Evolutionary conservation across 2,113 vertebrate species (phyloP).

Genomic region (Pithys albifrons): DNA sequence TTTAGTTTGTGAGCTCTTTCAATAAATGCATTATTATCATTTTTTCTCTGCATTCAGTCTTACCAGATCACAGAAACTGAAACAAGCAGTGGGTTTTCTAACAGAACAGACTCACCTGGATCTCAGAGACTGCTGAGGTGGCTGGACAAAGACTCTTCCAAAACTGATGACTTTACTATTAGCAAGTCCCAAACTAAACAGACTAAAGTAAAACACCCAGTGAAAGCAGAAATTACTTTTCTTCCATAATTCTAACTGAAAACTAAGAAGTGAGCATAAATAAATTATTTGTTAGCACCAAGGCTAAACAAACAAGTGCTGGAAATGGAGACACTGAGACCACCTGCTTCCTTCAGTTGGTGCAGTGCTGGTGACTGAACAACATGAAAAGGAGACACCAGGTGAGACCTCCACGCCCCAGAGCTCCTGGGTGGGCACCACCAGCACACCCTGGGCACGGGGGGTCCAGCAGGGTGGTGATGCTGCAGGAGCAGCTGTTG

Average conservation of each 20-base stretch:
- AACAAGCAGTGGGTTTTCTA: not conserved
- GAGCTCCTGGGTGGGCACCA: not conserved
- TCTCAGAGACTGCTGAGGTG: rapidly evolving
- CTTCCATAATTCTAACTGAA: not conserved
- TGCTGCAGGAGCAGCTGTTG: rapidly evolving
- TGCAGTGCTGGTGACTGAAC: not conserved
- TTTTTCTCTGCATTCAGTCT: not conserved
- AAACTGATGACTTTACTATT: not conserved
- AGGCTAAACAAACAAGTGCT: not conserved
- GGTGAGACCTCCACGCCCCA: not conserved
- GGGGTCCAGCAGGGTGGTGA: not conserved
- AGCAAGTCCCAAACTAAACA: not conserved
- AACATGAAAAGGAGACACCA: not conserved
- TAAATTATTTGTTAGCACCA: not conserved
- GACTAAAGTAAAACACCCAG: not conserved
- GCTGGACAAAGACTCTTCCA: not conserved
- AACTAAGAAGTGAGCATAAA: not conserved
- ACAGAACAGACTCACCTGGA: not conserved
- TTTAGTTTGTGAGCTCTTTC: not conserved
- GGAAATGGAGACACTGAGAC: not conserved
- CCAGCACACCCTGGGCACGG: not conserved
- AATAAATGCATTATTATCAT: not conserved
- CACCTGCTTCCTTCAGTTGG: not conserved
- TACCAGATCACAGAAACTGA: not conserved
- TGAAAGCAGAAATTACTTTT: not conserved